Evolutionary conservation across 2,113 vertebrate genomes (phyloP), one percentile per base, ranked within the genome.

Genomic region (Tapirus terrestris): DNA sequence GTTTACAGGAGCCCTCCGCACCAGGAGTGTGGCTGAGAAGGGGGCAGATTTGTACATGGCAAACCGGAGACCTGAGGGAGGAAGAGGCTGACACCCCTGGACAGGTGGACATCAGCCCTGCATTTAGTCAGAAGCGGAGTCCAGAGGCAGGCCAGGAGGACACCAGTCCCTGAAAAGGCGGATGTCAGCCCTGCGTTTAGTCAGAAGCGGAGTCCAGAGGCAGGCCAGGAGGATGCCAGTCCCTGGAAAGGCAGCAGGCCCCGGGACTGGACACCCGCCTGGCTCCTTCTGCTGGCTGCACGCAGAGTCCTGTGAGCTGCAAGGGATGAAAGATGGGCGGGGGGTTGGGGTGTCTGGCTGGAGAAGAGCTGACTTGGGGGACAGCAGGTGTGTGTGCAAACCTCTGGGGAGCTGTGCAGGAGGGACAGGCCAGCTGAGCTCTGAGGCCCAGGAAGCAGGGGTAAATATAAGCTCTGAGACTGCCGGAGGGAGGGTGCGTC

Each of bases 71-170:
- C 1, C 1, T 10, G 76, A 21, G 33, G 9, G 23, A 73, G 53
- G 48, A 77, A 16, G 17, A 7, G 13, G 51, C 51, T 0, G 11
- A 61, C 87, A 14, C 31, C 29, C 16, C 21, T 33, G 43, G 17
- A n/a, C 10, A 2, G 21, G 61, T 7, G 2, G 25, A 58, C 1
- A 0, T 4, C 6, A 56, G 79, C 20, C 45, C 8, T 4, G 25
- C 1, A 70, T 13, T 29, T 31, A 43, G 27, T 80, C 56, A 68
- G 75, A n/a, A 53, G 68, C n/a, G 16, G 31, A n/a, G 60, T 21
- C 33, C 65, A 85, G 45, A 85, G 51, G 60, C 43, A 29, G 25
- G 36, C 23, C 21, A 61, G 43, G 25, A 43, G 68, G 60, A 61
- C 6, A 31, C 25, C 12, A 13, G 45, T 9, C 21, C 58, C 23